Base-by-base conservation (phyloP, 2,888 invertebrate genomes). In the Rhagonycha lutea region DNA sequence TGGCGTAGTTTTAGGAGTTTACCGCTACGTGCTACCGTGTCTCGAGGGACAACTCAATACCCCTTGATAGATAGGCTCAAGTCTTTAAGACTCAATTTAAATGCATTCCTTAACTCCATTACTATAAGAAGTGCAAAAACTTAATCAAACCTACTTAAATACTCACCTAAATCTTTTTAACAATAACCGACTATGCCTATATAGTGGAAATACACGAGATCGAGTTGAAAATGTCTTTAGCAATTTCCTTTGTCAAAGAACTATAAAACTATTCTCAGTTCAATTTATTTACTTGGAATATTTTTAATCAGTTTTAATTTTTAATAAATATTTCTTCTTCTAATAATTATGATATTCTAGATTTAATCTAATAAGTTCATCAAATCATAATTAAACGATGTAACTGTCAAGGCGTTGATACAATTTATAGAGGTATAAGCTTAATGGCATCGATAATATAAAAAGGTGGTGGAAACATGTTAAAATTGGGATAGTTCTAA, bases 11-110 rank as follows among this genome's bases (percentile, higher is more conserved):
- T 76, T 73, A 73, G 73, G 69, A 77, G 74, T 74, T 65, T 76
- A 73, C 74, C 77, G 68, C 78, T 82, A 83, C 83, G 84, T 84
- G 83, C 82, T 78, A 71, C 78, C 73, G 78, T 78, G 77, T 71
- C 80, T 80, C 82, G 61, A 70, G 84, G 83, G 83, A 83, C 75
- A 78, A 79, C 79, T 83, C 82, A 81, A 80, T 83, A 83, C 83
- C 81, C 81, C 85, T 84, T 85, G 85, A 85, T 84, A 84, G 84
- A 85, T 85, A 85, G 83, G 82, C 81, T 81, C 82, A 65, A 83
- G 84, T 84, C 85, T 84, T 85, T 85, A 85, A 85, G 83, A 82
- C 84, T 83, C 85, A 83, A 85, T 85, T 85, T 85, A 85, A 85
- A 85, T 85, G 85, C 85, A 85, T 85, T 84, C 85, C 85, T 83